Evolutionary conservation across 2,113 vertebrate genomes (phyloP).

Genomic region (Fregetta grallaria): DNA sequence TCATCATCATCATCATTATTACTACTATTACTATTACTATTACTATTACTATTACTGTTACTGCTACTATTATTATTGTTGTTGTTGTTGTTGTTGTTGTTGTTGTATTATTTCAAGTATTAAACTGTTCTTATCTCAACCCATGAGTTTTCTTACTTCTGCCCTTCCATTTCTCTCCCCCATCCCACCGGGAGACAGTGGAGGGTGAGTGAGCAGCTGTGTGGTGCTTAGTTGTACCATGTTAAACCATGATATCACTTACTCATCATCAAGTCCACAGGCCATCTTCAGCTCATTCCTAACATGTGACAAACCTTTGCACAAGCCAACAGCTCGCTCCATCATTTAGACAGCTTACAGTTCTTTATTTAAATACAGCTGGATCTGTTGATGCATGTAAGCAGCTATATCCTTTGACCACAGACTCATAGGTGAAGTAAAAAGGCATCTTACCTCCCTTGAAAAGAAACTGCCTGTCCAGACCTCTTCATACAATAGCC

Average conservation of each 20-base stretch:
- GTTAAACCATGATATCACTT: neutral
- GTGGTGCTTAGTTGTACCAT: too few species aligned
- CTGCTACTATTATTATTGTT: too few species aligned
- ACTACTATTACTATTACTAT: too few species aligned
- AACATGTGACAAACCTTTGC: neutral
- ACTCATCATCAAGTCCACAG: neutral
- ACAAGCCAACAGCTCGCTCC: neutral
- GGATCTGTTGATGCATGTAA: neutral
- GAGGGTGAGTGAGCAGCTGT: too few species aligned
- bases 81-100: too few species aligned
- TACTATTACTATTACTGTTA: too few species aligned
- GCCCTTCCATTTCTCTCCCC: too few species aligned
- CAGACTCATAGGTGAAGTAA: neutral
- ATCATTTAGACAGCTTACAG: neutral
- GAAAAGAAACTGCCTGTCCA: neutral
- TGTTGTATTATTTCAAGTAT: too few species aligned
- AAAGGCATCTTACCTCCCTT: neutral
- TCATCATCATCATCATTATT: too few species aligned
- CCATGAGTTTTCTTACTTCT: too few species aligned
- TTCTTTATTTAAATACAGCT: neutral
- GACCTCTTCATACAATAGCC: neutral
- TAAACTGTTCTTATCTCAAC: too few species aligned
- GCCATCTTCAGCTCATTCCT: neutral
- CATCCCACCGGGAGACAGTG: too few species aligned
- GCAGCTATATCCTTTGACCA: neutral